Conservation (phyloP, 2,888 invertebrate species). For the Diarsia dahlii region DNA sequence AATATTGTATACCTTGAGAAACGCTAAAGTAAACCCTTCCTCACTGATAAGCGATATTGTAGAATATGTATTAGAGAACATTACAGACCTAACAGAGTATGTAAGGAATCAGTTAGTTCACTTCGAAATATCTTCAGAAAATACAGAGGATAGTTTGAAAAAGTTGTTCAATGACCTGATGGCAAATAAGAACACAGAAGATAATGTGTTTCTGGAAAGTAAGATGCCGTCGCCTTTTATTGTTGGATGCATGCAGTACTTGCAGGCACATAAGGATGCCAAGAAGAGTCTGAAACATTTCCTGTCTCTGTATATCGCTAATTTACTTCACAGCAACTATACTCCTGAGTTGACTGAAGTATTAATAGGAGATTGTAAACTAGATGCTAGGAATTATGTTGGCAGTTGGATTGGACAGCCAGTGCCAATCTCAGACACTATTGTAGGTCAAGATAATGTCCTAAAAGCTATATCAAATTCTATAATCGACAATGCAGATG, state of each 20-base stretch:
- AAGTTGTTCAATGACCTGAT: conserved; percentile 84
- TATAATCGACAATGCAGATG: conserved; percentile 79
- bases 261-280: conserved; percentile 78
- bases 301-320: conserved; percentile 84
- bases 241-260: conserved; percentile 84
- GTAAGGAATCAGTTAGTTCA: conserved; percentile 82
- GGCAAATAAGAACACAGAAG: conserved; percentile 79
- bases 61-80: conserved; percentile 82
- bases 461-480: conserved; percentile 83
- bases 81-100: conserved; percentile 77
- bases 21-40: conserved; percentile 78
- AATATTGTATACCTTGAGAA: conserved; percentile 91
- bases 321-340: conserved; percentile 92
- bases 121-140: conserved; percentile 82
- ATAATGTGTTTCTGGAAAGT: conserved; percentile 81
- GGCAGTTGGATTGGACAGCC: conserved; percentile 86
- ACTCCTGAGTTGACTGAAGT: conserved; percentile 87
- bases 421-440: conserved; percentile 76
- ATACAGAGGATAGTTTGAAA: conserved; percentile 77
- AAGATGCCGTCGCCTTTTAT: conserved; percentile 86
- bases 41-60: conserved; percentile 81
- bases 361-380: conserved; percentile 86
- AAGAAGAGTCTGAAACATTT: conserved; percentile 84
- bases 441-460: conserved; percentile 75
- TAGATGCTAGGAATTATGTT: conserved; percentile 88